Evolutionary conservation across 2,797 vertebrate species (phyloP).

Genomic region (Odontamblyopus rebecca): DNA sequence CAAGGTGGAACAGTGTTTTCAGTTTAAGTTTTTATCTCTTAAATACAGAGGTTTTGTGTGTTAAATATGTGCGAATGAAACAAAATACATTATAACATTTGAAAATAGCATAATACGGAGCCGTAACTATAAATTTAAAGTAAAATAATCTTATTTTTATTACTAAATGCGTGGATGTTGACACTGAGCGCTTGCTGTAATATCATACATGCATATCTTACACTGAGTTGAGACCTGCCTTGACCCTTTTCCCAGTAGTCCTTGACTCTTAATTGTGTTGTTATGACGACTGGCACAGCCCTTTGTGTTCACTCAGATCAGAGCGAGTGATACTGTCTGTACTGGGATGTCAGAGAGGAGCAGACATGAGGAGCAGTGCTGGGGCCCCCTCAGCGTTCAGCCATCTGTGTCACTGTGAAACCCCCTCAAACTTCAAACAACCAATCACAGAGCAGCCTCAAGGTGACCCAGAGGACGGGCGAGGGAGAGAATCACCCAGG

Average conservation of each 20-base stretch:
- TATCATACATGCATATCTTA: slow-evolving; percentile 2
- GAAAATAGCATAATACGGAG: no score
- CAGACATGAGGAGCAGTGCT: slow-evolving; percentile 15
- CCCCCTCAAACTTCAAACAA: slow-evolving; percentile 37
- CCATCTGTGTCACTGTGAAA: slow-evolving; percentile 27
- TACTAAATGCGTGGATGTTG: not conserved
- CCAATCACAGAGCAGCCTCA: slow-evolving; percentile 34
- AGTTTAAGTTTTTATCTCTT: no score
- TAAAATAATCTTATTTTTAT: not conserved
- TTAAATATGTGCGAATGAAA: no score
- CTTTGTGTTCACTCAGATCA: slow-evolving; percentile 8
- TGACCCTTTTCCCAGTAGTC: slow-evolving; percentile 19
- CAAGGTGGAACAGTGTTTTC: no score
- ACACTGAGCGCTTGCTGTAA: not conserved
- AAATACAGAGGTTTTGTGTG: no score
- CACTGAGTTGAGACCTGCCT: slow-evolving; percentile 34
- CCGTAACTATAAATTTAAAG: not conserved
- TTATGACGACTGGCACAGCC: slow-evolving; percentile 18
- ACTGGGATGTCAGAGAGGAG: slow-evolving; percentile 22
- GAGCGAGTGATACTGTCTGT: not conserved
- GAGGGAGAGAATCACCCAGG: not conserved
- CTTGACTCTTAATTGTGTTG: slow-evolving; percentile 12
- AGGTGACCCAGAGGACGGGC: slow-evolving; percentile 31
- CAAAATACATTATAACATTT: no score
- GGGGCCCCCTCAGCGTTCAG: slow-evolving; percentile 20